Base-by-base conservation (phyloP, 2,888 invertebrate species). In the Drosophila anceps region DNA sequence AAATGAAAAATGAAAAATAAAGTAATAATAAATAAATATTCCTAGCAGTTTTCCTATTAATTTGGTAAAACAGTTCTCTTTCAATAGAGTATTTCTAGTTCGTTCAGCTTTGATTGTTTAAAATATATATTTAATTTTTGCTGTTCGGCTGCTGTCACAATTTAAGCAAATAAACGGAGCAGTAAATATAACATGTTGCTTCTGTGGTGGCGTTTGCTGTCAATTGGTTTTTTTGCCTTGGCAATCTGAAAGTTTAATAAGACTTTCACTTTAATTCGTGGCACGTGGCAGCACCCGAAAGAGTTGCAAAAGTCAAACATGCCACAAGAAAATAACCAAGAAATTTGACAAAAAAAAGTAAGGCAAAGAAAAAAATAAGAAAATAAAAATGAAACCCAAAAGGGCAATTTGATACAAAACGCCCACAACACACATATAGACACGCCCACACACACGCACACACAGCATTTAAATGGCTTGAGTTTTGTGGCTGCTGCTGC, bases 191-290 rank as follows among this genome's bases (percentile, higher is more conserved):
- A 77, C 66, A 81, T 69, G 73, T 81, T 73, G 78, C 65, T 63
- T 18, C 58, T 61, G 63, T 50, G 46, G 41, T 33, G 70, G 46
- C 59, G 37, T 64, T 66, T 58, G 60, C 73, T 69, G 69, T 79
- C 78, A 79, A 79, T 78, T 79, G 77, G 62, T 69, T 15, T 20
- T 31, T 33, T 29, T 35, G 33, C 20, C 39, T 27, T 31, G 57
- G 54, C 54, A 59, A 46, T 48, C 69, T 79, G 58, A 73, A 79
- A 81, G 69, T 79, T 80, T 73, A 72, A 81, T 79, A 81, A 73
- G 78, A 73, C 69, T 73, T 66, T 57, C 64, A 62, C 77, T 77
- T 77, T 81, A 81, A 81, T 81, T 77, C 78, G 69, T 62, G 69
- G 69, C 66, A 81, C 8, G 54, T 15, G 43, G 44, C 41, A 63